Base-by-base conservation (phyloP, 2,888 invertebrate genomes). In the Temnothorax rugatulus region DNA sequence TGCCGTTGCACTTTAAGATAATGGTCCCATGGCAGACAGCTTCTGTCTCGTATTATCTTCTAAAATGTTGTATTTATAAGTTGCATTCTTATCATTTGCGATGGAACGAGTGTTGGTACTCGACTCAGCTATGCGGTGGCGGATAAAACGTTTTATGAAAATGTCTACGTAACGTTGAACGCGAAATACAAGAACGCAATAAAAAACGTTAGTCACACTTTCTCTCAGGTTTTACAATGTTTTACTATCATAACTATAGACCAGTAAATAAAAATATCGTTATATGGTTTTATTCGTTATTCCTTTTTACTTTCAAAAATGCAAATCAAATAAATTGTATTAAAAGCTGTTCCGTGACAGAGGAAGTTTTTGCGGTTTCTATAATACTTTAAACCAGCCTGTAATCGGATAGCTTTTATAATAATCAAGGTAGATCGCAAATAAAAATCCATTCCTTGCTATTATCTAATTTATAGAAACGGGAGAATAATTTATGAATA, bases 131-230 rank as follows among this genome's bases (percentile, higher is more conserved):
- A 63, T 50, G 21, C 47, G n/a, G 15, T 7, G 2, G 21, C n/a
- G 44, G 38, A 76, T 76, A 76, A 76, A 76, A 50, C 50, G 75
- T 64, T 76, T 76, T 64, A 64, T 41, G 64, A 76, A 76, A 76
- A 76, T 64, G 15, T 59, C 59, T 61, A 61, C n/a, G n/a, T 71
- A 54, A 54, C n/a, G 63, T 47, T 64, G 64, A 64, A 18, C 57
- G 34, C 57, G 34, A 76, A 76, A 64, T 76, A 64, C 75, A 64
- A 76, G 21, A 74, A 74, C 74, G 11, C 13, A 9, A 13, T 59
- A 61, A 74, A 74, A 9, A 74, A 74, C 59, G 7, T 44, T 59
- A 44, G 47, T 41, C 18, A 29, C 44, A 59, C 44, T 73, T 57
- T 44, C 29, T 59, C 41, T 59, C n/a, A n/a, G 7, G 8, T 54